Percentiles rank a stretch among this genome's conserved stretches.
phyloP scores from a whole-genome alignment of 2,113 vertebrate genomes.

The Phrynosoma platyrhinos region DNA sequence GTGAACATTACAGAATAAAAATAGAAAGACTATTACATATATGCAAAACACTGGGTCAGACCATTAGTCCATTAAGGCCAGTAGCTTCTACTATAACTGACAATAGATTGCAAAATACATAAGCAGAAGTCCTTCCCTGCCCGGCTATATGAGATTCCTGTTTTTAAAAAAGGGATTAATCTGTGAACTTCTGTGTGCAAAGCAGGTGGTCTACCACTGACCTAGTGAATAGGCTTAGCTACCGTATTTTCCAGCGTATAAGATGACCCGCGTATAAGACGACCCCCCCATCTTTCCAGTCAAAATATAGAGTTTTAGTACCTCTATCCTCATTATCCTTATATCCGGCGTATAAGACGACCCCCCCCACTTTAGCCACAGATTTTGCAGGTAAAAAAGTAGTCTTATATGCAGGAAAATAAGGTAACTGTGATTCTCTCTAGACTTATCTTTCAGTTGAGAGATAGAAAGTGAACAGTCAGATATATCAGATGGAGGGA shows the following conservation, averaged over 20 bases:
- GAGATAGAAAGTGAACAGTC: neutral
- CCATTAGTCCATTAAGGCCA: neutral
- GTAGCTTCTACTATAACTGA: neutral
- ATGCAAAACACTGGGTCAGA: neutral
- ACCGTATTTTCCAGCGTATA: no score
- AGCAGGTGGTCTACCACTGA: neutral
- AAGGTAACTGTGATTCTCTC: neutral
- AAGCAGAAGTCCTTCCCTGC: no score
- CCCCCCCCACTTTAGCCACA: no score
- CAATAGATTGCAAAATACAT: neutral
- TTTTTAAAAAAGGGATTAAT: neutral
- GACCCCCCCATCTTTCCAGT: no score
- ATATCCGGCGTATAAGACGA: no score
- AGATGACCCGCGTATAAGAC: no score
- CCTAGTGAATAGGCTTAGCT: neutral
- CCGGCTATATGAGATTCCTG: neutral
- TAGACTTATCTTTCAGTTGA: no score
- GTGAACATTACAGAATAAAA: no score
- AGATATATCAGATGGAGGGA: neutral
- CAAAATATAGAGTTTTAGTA: no score
- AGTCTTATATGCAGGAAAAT: no score
- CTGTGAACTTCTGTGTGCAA: neutral
- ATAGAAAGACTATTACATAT: neutral
- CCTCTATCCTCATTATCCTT: no score
- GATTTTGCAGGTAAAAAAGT: no score